A percentile compares a stretch with the other conserved stretches of the same genome.
Evolutionary conservation across 2,113 vertebrate species (phyloP).

Genomic region (Nothocercus nigrocapillus): DNA sequence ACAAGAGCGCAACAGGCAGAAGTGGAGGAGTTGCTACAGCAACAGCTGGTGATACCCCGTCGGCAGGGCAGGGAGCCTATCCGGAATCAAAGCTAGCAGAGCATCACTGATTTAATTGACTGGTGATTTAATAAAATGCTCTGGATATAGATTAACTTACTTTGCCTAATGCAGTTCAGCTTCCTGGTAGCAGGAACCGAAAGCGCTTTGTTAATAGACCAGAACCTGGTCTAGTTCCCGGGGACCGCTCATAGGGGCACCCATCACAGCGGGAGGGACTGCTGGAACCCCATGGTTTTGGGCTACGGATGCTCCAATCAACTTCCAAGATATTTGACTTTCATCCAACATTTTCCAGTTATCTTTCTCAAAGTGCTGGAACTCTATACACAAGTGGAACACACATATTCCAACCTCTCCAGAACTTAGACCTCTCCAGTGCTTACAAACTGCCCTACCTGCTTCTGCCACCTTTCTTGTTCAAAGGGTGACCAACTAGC

Average conservation of each 20-base stretch:
- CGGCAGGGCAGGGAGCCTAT: not conserved
- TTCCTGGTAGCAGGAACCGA: slow-evolving; percentile 39
- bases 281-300: not conserved
- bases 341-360: not conserved
- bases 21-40: not conserved
- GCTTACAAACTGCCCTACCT: not conserved
- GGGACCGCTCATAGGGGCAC: not conserved
- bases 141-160: slow-evolving; percentile 37
- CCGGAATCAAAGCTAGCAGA: not conserved
- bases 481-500: not conserved
- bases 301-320: accelerated
- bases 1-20: not conserved
- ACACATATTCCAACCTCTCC: not conserved
- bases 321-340: accelerated
- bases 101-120: slow-evolving; percentile 21
- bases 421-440: not conserved
- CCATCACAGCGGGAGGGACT: not conserved
- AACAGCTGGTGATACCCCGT: not conserved
- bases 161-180: slow-evolving; percentile 30
- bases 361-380: not conserved
- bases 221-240: not conserved
- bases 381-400: not conserved
- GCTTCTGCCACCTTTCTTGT: not conserved
- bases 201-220: not conserved
- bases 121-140: slow-evolving; percentile 68